Conservation (phyloP, 2,888 invertebrate genomes). For the Peribatodes rhomboidaria region DNA sequence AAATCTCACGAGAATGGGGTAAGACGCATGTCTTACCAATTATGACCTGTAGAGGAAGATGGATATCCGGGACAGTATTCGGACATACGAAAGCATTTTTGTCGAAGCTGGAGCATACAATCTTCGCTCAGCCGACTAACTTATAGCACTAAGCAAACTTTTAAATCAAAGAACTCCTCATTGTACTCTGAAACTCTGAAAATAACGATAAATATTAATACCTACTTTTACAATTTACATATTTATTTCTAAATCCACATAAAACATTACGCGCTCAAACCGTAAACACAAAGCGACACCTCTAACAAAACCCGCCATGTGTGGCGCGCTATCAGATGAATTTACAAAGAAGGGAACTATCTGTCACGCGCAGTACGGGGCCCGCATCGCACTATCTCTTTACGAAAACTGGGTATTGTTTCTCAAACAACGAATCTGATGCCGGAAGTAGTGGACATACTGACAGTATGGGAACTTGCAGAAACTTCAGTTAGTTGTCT, state of each 20-base stretch:
- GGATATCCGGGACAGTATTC: too few relatives aligned
- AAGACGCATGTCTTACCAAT: too few relatives aligned
- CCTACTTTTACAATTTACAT: too few relatives aligned
- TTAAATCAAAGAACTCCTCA: too few relatives aligned
- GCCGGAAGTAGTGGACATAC: not conserved
- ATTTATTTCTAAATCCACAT: not conserved
- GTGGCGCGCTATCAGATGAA: not conserved
- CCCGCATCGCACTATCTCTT: constrained; percentile 22
- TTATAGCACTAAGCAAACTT: too few relatives aligned
- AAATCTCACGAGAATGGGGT: too few relatives aligned
- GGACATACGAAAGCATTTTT: too few relatives aligned
- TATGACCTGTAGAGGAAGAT: too few relatives aligned
- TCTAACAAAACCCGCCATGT: constrained; percentile 5
- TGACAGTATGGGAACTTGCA: constrained; percentile 12
- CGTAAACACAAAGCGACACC: not conserved
- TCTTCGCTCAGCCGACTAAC: too few relatives aligned
- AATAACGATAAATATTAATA: too few relatives aligned
- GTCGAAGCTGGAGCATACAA: too few relatives aligned
- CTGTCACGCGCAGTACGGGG: constrained; percentile 9
- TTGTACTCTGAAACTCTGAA: too few relatives aligned
- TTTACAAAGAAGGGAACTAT: not conserved
- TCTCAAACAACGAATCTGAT: constrained; percentile 12
- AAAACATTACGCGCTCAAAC: constrained; percentile 2
- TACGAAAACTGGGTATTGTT: constrained; percentile 31
- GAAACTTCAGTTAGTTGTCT: not conserved